Conservation (phyloP, 2,888 invertebrate species). For the Brenthis hecate region DNA sequence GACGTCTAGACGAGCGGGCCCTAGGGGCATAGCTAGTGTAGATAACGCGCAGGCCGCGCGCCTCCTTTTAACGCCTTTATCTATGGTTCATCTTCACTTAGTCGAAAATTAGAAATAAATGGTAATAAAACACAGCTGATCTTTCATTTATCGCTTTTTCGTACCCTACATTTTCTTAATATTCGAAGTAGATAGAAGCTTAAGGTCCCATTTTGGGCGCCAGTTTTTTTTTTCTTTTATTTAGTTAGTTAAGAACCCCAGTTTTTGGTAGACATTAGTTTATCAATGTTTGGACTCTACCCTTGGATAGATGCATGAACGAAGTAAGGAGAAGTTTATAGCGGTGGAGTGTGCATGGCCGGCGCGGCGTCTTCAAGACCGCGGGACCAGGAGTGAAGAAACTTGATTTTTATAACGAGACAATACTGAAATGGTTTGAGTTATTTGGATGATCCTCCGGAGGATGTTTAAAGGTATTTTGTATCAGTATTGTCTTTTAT, state of each 20-base stretch:
- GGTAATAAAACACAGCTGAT: slow-evolving; percentile 77
- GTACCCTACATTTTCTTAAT: slow-evolving; percentile 61
- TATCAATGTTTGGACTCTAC: slow-evolving; percentile 44
- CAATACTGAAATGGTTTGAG: slow-evolving; percentile 27
- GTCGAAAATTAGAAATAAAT: slow-evolving; percentile 76
- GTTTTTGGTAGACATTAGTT: slow-evolving; percentile 46
- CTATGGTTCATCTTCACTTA: slow-evolving; percentile 80
- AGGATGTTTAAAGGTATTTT: slow-evolving; percentile 14
- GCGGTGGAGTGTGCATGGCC: slow-evolving; percentile 67
- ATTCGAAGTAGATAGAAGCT: slow-evolving; percentile 62
- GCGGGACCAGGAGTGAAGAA: slow-evolving; percentile 45
- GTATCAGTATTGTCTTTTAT: slow-evolving; percentile 63
- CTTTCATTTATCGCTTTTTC: slow-evolving; percentile 79
- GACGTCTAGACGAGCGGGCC: slow-evolving; percentile 37
- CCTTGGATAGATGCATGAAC: slow-evolving; percentile 71
- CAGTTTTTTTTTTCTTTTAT: slow-evolving; percentile 47
- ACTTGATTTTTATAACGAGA: slow-evolving; percentile 33
- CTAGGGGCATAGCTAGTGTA: slow-evolving; percentile 46
- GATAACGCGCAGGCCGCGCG: slow-evolving; percentile 70
- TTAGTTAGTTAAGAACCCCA: slow-evolving; percentile 46
- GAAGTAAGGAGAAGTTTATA: slow-evolving; percentile 52
- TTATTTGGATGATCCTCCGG: slow-evolving; percentile 39
- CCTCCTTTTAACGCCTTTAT: slow-evolving; percentile 64
- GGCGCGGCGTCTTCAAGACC: slow-evolving; percentile 43
- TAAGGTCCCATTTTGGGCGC: slow-evolving; percentile 64